Evolutionary conservation across 2,888 invertebrate species (phyloP), one percentile per base, ranked within the genome.

Genomic region (Trichopoda pennipes): DNA sequence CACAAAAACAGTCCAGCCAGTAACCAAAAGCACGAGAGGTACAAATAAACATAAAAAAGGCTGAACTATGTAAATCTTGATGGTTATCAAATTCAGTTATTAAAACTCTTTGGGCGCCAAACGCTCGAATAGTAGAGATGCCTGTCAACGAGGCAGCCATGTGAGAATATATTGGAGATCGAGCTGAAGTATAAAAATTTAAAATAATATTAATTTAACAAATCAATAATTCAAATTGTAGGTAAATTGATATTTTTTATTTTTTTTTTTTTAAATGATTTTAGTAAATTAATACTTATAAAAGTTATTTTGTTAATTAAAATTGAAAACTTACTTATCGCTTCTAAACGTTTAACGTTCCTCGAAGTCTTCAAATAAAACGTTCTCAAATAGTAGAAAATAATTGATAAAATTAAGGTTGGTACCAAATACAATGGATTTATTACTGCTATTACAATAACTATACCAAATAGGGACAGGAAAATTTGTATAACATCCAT

Each of bases 81-180:
- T 96, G 95, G 85, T 93, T 93, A 86, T 96, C 96, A 87, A 97
- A 97, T 88, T 96, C 96, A 51, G 93, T 92, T 60, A 94, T 94
- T 63, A 98, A 94, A 44, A 95, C 94, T 56, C 94, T 93, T 88
- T 97, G 95, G 0, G 96, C 96, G 14, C 94, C 94, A 88, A 96
- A 98, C 0, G 98, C 96, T 73, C 99, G 93, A 64, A 99, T 98
- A 0, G 98, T 98, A 0, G 97, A 95, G 72, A 99, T 92, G 0
- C 99, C 99, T 88, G 96, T 95, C 23, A 99, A 92, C 0, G 97
- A 95, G 16, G 98, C 96, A 88, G 95, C 96, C 87, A 99, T 92
- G 89, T 99, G 98, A 1, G 96, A 96, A 92, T 98, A 99, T 10
- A 99, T 96, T 0, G 99, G 99, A 87, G 98, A 98, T 82, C 98